Base-by-base conservation (phyloP, 2,888 invertebrate genomes). In the Rhamnusium bicolor region DNA sequence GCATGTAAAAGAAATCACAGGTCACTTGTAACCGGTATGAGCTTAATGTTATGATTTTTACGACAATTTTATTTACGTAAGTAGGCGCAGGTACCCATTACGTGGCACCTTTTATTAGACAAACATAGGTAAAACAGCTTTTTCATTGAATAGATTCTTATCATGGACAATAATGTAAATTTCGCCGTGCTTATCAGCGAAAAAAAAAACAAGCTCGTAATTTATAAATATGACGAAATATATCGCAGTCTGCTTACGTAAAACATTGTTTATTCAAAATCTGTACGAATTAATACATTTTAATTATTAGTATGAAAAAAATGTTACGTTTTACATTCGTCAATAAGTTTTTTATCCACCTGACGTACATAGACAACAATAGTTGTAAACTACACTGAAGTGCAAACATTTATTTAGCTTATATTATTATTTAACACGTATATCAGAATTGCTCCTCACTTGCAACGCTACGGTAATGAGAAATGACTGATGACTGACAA, bases 101-200 rank as follows among this genome's bases (percentile, higher is more conserved):
- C 8, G 63, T 12, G n/a, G 14, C 63, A 24, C 49, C 54, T 63
- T 63, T 63, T 63, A 49, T 51, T 24, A 29, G 27, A 49, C 46
- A 51, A 18, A 51, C 51, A 16, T 27, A 24, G 27, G 24, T 19
- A 19, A 19, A 54, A 24, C 19, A 54, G 24, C 21, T 27, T 51
- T 49, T 51, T 51, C 63, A 51, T 63, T 51, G 63, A 63, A 47
- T 16, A 51, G 63, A 63, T 63, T 51, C 63, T 63, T 49, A 63
- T 63, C 63, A 18, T 14, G 2, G 2, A 49, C 27, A 40, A 29
- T 47, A 63, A 51, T 16, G 49, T 51, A 40, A 24, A 14, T 49
- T 63, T 49, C 51, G 63, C 16, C 14, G 29, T 6, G 49, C 51
- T 63, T 63, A 51, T 51, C 58, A 58, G 32, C 24, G 49, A 27